These are phyloP conservation scores for Zaprionus obscuricornis DNA, from an alignment of 2,888 invertebrate species.

Conservation along the genomic window DNA sequence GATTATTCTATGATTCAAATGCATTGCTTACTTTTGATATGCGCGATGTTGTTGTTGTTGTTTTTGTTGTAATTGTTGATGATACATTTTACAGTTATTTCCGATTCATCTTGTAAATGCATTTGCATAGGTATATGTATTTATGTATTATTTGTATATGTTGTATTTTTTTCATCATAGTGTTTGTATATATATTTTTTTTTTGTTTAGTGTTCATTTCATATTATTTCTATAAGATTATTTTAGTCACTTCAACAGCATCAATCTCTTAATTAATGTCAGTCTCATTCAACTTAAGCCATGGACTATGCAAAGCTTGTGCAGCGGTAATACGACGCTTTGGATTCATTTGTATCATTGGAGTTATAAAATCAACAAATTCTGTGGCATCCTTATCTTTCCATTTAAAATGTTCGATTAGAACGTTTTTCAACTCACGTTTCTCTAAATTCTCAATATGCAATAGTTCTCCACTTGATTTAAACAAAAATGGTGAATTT, in stretches of 20 bases:
- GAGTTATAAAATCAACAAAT: constrained; percentile 96
- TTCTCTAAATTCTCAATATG: constrained; percentile 96
- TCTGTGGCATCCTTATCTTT: constrained; percentile 91
- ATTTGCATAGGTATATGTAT: no score
- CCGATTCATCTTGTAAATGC: background rate
- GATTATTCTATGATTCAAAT: background rate
- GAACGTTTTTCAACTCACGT: constrained; percentile 95
- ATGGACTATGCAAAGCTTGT: constrained; percentile 95
- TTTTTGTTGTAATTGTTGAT: no score
- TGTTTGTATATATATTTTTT: background rate
- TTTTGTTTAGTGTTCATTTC: no score
- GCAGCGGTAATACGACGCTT: constrained; percentile 94
- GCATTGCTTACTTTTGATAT: constrained; percentile 25
- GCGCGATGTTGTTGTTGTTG: constrained; percentile 1
- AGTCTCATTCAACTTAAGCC: constrained; percentile 86
- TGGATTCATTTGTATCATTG: constrained; percentile 98
- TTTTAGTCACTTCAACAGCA: no score
- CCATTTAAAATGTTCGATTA: constrained; percentile 98
- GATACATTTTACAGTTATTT: background rate
- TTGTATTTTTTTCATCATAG: background rate
- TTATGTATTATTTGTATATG: constrained; percentile 3
- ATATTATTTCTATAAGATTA: no score
- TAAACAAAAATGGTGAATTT: constrained; percentile 96
- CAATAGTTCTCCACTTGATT: constrained; percentile 94
- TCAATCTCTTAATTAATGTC: no score